These are phyloP conservation scores for Halesus radiatus DNA, from an alignment of 1,140 invertebrate species.

Conservation along the genomic window DNA sequence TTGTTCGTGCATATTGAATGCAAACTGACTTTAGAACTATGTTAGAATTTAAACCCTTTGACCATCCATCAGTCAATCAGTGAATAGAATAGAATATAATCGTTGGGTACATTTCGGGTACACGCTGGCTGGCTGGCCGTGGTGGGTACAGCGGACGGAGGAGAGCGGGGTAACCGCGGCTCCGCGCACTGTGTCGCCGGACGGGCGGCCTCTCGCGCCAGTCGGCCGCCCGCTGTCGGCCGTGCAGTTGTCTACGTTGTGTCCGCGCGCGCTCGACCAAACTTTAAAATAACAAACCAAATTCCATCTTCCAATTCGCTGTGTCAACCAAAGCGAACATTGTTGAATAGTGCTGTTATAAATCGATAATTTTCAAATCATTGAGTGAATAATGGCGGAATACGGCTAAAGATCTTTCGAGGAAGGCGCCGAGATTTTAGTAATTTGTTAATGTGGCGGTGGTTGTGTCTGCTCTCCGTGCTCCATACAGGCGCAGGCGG, in stretches of 20 bases:
- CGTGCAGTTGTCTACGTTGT: neutral
- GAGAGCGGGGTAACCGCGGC: slow-evolving; percentile 12
- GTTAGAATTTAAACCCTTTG: too few species aligned
- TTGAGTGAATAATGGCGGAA: slow-evolving; percentile 39
- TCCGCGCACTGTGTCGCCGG: slow-evolving; percentile 44
- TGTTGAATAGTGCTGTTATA: slow-evolving; percentile 17
- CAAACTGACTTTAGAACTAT: too few species aligned
- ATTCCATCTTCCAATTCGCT: slow-evolving; percentile 11
- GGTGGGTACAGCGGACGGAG: neutral
- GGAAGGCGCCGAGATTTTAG: slow-evolving; percentile 31
- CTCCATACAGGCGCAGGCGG: slow-evolving; percentile 37
- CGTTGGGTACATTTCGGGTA: too few species aligned
- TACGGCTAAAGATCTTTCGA: slow-evolving; percentile 38
- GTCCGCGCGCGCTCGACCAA: neutral
- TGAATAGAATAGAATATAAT: too few species aligned
- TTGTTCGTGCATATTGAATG: too few species aligned
- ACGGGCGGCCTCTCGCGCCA: slow-evolving; percentile 34
- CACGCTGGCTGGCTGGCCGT: neutral
- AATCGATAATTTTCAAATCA: slow-evolving; percentile 20
- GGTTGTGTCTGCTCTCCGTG: slow-evolving; percentile 33
- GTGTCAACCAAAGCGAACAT: neutral
- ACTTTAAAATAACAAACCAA: slow-evolving; percentile 18
- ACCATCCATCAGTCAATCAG: too few species aligned
- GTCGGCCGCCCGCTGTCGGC: slow-evolving; percentile 36
- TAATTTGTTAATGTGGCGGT: slow-evolving; percentile 43